Conservation (phyloP, 2,113 vertebrate species). For the Acanthisitta chloris region DNA sequence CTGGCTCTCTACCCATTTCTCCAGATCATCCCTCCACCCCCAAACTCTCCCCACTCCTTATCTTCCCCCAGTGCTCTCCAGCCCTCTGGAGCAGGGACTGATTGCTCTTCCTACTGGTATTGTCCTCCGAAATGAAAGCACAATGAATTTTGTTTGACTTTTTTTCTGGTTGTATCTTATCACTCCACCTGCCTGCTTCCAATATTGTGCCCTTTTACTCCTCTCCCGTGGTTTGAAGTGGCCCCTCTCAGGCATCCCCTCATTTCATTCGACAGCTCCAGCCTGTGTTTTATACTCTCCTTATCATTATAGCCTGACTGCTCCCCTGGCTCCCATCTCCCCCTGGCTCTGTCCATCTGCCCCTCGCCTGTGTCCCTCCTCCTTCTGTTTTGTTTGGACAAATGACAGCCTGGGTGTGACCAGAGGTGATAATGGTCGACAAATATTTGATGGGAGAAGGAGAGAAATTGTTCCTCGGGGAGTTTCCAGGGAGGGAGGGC, state of each 20-base stretch:
- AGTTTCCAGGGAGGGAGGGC: not conserved
- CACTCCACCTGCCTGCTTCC: slow-evolving; percentile 11
- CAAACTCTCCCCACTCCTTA: not conserved
- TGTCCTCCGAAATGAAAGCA: not conserved
- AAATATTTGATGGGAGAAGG: slow-evolving; percentile 42
- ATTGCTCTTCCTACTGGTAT: not conserved
- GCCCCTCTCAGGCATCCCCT: not conserved
- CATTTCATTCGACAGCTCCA: not conserved
- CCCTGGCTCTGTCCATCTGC: not conserved
- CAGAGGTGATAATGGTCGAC: not conserved
- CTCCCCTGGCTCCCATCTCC: slow-evolving; percentile 18
- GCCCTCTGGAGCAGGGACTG: not conserved
- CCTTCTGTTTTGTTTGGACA: slow-evolving; percentile 27
- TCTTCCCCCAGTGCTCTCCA: not conserved
- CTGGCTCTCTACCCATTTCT: not conserved
- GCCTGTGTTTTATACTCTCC: not conserved
- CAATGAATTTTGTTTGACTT: not conserved
- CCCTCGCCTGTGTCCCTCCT: not conserved
- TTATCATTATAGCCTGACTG: slow-evolving; percentile 43
- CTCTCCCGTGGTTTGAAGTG: not conserved
- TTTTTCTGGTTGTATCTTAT: slow-evolving; percentile 2
- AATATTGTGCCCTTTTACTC: not conserved
- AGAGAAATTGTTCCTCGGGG: slow-evolving; percentile 17
- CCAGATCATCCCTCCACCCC: not conserved
- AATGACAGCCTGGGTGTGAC: slow-evolving; percentile 39